phyloP scores from a whole-genome alignment of 2,797 vertebrate species.

The Premnoplex brunnescens region DNA sequence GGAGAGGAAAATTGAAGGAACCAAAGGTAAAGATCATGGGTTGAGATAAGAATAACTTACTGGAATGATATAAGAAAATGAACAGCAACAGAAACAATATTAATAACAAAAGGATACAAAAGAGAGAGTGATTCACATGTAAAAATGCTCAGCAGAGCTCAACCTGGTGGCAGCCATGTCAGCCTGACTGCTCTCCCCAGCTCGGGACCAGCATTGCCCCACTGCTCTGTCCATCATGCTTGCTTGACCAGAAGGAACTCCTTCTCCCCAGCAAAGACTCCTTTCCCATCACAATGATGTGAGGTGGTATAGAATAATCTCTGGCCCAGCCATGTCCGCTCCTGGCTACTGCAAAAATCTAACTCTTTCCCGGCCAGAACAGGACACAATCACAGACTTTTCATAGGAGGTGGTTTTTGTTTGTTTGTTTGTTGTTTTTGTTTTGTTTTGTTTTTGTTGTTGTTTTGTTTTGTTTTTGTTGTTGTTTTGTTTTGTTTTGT shows the following conservation, averaged over 20 bases:
- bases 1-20: neutral
- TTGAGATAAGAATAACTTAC: neutral
- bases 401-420: no score
- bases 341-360: neutral
- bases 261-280: neutral
- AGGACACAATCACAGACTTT: neutral
- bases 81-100: neutral
- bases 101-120: neutral
- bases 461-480: no score
- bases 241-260: neutral
- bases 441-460: neutral
- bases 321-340: neutral
- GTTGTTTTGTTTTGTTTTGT: neutral
- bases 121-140: neutral
- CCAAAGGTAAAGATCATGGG: neutral
- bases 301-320: neutral
- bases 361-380: neutral
- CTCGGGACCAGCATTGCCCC: neutral
- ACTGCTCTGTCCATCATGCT: neutral
- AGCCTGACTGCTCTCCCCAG: fast-evolving
- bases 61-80: neutral
- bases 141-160: neutral
- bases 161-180: neutral
- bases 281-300: neutral
- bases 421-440: no score